A percentile compares a stretch with the other conserved stretches of the same genome.
These are phyloP conservation scores for Melanotaenia duboulayi DNA, from an alignment of 2,113 vertebrate genomes.

Conservation along the genomic window DNA sequence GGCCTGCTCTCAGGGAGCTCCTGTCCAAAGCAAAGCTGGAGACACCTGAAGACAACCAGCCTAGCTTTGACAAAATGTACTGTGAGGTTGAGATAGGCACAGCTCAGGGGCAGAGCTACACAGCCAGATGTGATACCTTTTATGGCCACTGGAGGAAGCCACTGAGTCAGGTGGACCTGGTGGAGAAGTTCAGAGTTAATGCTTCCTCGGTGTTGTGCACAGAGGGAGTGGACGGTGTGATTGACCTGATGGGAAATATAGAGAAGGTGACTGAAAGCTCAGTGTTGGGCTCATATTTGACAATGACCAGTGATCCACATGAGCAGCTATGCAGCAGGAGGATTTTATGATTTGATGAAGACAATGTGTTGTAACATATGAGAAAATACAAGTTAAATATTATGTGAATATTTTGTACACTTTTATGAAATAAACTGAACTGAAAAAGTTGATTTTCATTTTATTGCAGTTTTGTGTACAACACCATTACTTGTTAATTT, in stretches of 20 bases:
- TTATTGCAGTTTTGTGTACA: constrained; percentile 38
- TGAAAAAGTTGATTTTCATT: background rate
- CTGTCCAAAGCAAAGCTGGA: constrained; percentile 85
- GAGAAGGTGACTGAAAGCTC: constrained; percentile 85
- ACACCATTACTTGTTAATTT: constrained; percentile 4
- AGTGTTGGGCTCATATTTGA: constrained; percentile 79
- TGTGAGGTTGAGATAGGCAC: constrained; percentile 81
- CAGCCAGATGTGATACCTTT: constrained; percentile 84
- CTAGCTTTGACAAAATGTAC: constrained; percentile 92
- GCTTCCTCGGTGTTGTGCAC: constrained; percentile 71
- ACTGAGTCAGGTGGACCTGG: constrained; percentile 85
- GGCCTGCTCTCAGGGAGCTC: constrained; percentile 79
- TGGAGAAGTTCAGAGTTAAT: constrained; percentile 87
- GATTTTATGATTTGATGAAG: background rate
- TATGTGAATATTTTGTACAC: constrained; percentile 29
- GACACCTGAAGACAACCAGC: constrained; percentile 85
- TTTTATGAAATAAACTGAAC: constrained; percentile 28
- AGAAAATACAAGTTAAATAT: background rate
- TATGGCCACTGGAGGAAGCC: constrained; percentile 96
- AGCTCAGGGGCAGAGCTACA: constrained; percentile 47
- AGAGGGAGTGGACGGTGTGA: constrained; percentile 81
- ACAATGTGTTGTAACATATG: background rate
- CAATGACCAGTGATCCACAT: constrained; percentile 49
- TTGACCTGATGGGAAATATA: constrained; percentile 80
- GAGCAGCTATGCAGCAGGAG: background rate